Evolutionary conservation across 2,888 invertebrate genomes (phyloP), one percentile per base, ranked within the genome.

Genomic region (Drosophila multiciliata): DNA sequence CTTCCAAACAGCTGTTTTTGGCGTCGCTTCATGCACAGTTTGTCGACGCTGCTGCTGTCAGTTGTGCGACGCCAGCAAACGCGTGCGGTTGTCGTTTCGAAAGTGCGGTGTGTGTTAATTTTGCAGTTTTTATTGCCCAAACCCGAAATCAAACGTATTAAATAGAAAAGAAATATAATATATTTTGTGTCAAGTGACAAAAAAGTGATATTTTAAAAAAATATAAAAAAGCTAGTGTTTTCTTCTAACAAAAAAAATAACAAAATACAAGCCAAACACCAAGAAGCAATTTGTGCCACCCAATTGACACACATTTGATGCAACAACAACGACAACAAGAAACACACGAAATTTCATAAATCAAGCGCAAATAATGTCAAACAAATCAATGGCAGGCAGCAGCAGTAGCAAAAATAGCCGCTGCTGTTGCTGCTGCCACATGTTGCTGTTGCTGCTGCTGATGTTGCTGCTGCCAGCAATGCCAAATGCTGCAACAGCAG

Each of bases 341-440:
- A 7, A 26, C 15, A 52, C 26, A 38, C 38, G 55, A 55, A 55
- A 66, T 73, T 73, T 64, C 68, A 82, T 85, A 89, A 87, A 80
- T 82, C 80, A 85, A 74, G 68, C 72, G 59, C 73, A 73, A 89
- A 85, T 82, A 83, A 85, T 85, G 90, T 88, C 88, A 85, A 88
- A 86, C 82, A 83, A 88, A 89, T 89, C 84, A 79, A 75, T 83
- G 75, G 79, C 65, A 50, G 60, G 42, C 72, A 35, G 72, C 79
- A 52, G 68, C 38, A 36, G 36, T 32, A 29, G 55, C 38, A 35
- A 23, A 23, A 36, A 61, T 48, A 79, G 78, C 59, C 70, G 68
- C 50, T 67, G 40, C 40, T 54, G 54, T 54, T 36, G 64, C 73
- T 45, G 70, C 61, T 62, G 66, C 66, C 63, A 68, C 23, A 55